These are phyloP conservation scores for Lamprotornis superbus DNA, from an alignment of 2,113 vertebrate species.

Conservation along the genomic window DNA sequence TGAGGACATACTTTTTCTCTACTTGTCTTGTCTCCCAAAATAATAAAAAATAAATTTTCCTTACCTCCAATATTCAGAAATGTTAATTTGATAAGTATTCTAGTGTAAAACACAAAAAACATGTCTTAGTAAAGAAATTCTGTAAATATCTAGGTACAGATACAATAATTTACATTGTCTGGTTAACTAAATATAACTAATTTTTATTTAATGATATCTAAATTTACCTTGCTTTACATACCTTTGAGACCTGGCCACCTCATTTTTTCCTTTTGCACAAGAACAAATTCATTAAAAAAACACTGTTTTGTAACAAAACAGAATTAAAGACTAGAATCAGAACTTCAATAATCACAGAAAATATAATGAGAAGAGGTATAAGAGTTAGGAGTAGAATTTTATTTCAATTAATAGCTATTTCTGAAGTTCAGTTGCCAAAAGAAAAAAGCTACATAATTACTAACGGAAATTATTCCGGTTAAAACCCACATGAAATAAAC, in stretches of 20 bases:
- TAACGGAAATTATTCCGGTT: not conserved
- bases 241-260: not conserved
- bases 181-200: not conserved
- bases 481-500: not conserved
- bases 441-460: not conserved
- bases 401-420: not conserved
- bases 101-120: not conserved
- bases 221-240: not conserved
- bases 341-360: not conserved
- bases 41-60: not conserved
- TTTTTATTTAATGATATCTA: not conserved
- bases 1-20: not conserved
- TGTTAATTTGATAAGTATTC: not conserved
- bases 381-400: not conserved
- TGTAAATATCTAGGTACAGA: not conserved
- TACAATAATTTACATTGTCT: not conserved
- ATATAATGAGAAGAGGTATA: not conserved
- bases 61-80: not conserved
- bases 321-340: not conserved
- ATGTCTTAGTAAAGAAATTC: not conserved
- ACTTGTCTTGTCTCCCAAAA: not conserved
- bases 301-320: not conserved
- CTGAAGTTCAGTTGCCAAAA: not conserved
- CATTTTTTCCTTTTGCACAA: rapidly evolving
- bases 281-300: not conserved